Conservation (phyloP, 1,140 invertebrate genomes). For the Watersipora subatra region DNA sequence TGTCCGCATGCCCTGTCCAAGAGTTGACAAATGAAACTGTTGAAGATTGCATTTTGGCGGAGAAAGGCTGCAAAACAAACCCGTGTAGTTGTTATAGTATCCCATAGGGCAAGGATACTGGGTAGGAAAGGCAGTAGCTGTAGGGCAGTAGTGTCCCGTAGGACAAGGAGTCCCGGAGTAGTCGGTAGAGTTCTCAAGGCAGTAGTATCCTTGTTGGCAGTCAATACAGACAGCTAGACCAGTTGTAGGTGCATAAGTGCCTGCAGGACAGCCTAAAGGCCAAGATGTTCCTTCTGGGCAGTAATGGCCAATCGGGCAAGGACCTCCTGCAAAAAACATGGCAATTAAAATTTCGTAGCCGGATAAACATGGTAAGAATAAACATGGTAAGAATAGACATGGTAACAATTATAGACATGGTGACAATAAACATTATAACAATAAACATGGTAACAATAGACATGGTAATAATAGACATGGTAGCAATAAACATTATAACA, state of each 20-base stretch:
- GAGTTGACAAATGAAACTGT: no score
- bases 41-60: no score
- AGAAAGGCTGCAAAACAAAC: no score
- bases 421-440: not conserved
- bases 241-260: conserved; percentile 24
- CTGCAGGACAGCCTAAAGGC: conserved; percentile 29
- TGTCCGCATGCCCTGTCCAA: no score
- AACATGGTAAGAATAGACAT: no score
- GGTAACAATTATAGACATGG: no score
- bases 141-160: conserved; percentile 28
- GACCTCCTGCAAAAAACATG: conserved; percentile 16
- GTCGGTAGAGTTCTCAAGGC: conserved; percentile 28
- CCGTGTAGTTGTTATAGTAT: conserved; percentile 20
- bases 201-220: conserved; percentile 29
- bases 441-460: no score
- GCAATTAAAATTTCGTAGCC: no score
- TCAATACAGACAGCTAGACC: conserved; percentile 19
- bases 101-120: conserved; percentile 26
- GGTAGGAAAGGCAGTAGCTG: conserved; percentile 17
- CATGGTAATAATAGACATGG: no score
- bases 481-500: no score
- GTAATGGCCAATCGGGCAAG: conserved; percentile 29
- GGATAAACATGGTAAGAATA: no score
- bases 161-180: conserved; percentile 23
- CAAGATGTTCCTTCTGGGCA: conserved; percentile 32